Base-by-base conservation (phyloP, 2,888 invertebrate genomes). In the Halictus quadricinctus region DNA sequence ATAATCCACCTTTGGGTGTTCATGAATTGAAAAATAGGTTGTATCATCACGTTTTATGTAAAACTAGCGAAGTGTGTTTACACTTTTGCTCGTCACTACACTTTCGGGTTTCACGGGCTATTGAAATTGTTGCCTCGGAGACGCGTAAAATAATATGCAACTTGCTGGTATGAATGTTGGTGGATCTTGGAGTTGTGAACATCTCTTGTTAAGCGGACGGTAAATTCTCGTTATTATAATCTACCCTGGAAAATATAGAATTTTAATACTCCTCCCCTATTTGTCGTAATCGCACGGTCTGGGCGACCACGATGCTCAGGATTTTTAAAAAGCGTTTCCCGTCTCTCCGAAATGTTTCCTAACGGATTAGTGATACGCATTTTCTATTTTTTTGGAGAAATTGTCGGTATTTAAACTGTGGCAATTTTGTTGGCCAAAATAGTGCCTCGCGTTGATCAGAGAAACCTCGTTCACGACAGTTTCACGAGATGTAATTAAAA, bases 151-250 rank as follows among this genome's bases (percentile, higher is more conserved):
- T 66, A 66, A 66, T 66, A 66, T 36, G 66, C 36, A 66, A 66
- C 36, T 66, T 18, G 36, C 36, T 29, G 36, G 18, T 36, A 36
- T 3, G 36, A 18, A 66, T 66, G 8, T 18, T 48, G 15, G 29
- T 15, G 15, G 18, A 36, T 7, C 3, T 15, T 18, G 64, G 18
- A 64, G 64, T 29, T 29, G 29, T 29, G 64, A 64, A 29, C 64
- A 29, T 64, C 64, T 15, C 64, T 64, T 36, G 29, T 64, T 29
- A 29, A 64, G 29, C 18, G 25, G 60, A 25, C 60, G 25, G 60
- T 64, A 64, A 64, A 64, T 64, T 29, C 64, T 64, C 29, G 29
- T 64, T 29, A 64, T 64, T 36, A 64, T 64, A 64, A 64, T 64
- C 29, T 64, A 29, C 12, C n/a, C 3, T 13, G 21, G 46, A 64